Conservation (phyloP, 1,140 invertebrate species). For the Cyclargus thomasi region DNA sequence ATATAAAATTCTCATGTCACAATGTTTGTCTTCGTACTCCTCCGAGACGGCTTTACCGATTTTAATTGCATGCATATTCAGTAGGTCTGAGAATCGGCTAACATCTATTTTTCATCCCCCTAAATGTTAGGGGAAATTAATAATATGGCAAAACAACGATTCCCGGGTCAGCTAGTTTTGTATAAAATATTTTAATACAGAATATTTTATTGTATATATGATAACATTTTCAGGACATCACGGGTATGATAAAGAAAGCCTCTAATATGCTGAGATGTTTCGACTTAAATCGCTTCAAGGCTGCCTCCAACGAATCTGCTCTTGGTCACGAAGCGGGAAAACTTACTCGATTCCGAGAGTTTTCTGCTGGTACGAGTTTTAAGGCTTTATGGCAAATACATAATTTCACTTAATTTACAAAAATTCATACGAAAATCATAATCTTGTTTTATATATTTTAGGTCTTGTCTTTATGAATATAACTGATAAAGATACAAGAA, state of each 20-base stretch:
- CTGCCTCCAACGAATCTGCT: constrained; percentile 69
- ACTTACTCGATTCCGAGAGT: constrained; percentile 75
- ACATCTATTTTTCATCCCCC: too few species aligned
- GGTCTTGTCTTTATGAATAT: constrained; percentile 67
- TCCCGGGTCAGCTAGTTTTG: too few species aligned
- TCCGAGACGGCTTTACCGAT: too few species aligned
- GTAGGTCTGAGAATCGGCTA: too few species aligned
- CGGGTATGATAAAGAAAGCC: constrained; percentile 38
- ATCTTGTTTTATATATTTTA: constrained; percentile 35
- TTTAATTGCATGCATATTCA: too few species aligned
- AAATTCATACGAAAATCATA: not conserved
- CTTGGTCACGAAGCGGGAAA: constrained; percentile 72
- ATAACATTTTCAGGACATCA: constrained; percentile 18
- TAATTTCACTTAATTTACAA: too few species aligned
- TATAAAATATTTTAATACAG: too few species aligned
- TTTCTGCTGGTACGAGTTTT: constrained; percentile 70
- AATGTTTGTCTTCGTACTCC: too few species aligned
- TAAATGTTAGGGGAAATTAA: too few species aligned
- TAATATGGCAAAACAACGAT: too few species aligned
- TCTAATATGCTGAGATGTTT: constrained; percentile 77
- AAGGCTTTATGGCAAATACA: not conserved
- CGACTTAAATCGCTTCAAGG: constrained; percentile 76
- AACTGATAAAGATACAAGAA: constrained; percentile 35
- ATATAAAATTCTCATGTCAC: too few species aligned
- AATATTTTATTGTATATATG: too few species aligned